Evolutionary conservation across 2,888 invertebrate species (phyloP), one percentile per base, ranked within the genome.

Genomic region (Boloria euphrosyne): DNA sequence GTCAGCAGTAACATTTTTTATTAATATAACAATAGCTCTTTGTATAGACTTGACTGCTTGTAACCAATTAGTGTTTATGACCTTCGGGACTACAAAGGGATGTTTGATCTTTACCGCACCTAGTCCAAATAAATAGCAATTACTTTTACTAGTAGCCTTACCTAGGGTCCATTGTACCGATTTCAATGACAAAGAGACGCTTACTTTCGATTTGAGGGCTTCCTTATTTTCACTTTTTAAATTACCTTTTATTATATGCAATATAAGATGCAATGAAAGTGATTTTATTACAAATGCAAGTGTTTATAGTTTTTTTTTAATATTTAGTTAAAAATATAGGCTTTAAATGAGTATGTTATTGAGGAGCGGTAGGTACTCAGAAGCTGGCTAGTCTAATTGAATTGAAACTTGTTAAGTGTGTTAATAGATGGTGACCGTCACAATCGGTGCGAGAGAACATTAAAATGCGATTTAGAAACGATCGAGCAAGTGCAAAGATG

Each of bases 401-500:
- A 82, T 82, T 78, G 73, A 75, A 79, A 80, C 78, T 80, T 80
- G 78, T 80, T 79, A 83, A 83, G 77, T 84, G 81, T 84, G 85
- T 78, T 86, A 85, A 85, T 86, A 81, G 80, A 79, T 75, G 73
- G 74, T 74, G 78, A 72, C 78, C 76, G 74, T 80, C 80, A 79
- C 74, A 80, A 80, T 80, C 73, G 73, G 75, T 74, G 67, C 73
- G 68, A 74, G 77, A 79, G 78, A 76, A 75, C 83, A 87, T 90
- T 89, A 88, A 89, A 89, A 86, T 78, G 75, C 80, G 69, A 88
- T 88, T 87, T 86, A 85, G 85, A 79, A 83, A 80, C 81, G 74
- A 85, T 85, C 84, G 79, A 79, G 72, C 73, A 76, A 79, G 79
- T 78, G 74, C 79, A 84, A 81, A 79, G 80, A 84, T 84, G 84